phyloP scores from a whole-genome alignment of 1,140 invertebrate genomes.

The Zaprionus gabonicus region DNA sequence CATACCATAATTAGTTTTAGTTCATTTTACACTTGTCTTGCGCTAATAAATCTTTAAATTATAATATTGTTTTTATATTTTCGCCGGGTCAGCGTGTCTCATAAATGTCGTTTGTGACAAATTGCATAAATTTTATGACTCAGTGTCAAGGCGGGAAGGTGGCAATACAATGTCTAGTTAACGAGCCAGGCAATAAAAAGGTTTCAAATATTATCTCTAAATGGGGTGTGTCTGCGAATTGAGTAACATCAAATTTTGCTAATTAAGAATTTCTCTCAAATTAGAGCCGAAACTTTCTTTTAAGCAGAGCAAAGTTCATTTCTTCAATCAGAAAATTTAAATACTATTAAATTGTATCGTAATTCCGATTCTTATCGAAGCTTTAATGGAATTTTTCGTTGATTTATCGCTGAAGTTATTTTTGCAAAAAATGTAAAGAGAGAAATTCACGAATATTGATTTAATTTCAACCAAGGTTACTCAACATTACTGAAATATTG shows the following conservation, averaged over 20 bases:
- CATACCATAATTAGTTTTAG: background rate
- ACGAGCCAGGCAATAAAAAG: background rate
- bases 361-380: background rate
- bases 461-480: no score
- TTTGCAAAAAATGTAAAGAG: no score
- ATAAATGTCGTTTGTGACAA: constrained; percentile 20
- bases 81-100: constrained; percentile 17
- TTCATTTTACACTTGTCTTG: constrained; percentile 20
- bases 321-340: background rate
- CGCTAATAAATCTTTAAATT: constrained; percentile 24
- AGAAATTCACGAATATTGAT: no score
- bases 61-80: constrained; percentile 12
- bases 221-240: background rate
- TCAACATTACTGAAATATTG: no score
- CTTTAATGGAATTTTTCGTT: background rate
- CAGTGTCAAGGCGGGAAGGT: background rate
- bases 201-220: background rate
- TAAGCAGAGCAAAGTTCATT: background rate
- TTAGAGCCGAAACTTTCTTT: background rate
- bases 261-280: background rate
- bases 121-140: constrained; percentile 22
- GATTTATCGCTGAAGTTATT: no score
- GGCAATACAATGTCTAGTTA: background rate
- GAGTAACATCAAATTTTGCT: background rate
- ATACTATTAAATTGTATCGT: background rate